Evolutionary conservation across 2,888 invertebrate genomes (phyloP).

Genomic region (Neoaliturus tenellus): DNA sequence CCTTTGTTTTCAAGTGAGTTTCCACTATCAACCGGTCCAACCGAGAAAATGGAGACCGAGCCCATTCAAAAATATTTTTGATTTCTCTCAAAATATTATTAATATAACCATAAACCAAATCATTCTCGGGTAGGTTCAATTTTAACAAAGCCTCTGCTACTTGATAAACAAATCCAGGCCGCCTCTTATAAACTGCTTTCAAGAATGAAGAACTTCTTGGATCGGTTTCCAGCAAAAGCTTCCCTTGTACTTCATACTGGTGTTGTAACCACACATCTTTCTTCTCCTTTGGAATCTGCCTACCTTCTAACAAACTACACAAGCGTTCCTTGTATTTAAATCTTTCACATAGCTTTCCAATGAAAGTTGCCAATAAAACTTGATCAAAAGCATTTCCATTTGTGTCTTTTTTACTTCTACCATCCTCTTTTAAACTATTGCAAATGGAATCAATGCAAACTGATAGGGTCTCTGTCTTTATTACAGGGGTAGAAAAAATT

Average conservation of each 20-base stretch:
- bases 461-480: not conserved
- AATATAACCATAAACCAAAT: no score
- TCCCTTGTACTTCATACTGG: not conserved
- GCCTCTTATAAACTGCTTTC: not conserved
- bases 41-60: no score
- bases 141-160: not conserved
- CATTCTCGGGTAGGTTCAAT: not conserved
- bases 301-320: not conserved
- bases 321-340: not conserved
- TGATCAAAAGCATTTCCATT: not conserved
- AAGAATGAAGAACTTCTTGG: not conserved
- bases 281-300: not conserved
- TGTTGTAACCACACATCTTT: not conserved
- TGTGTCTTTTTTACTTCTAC: no score
- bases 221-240: not conserved
- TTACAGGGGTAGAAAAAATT: not conserved
- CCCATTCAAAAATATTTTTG: no score
- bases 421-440: no score
- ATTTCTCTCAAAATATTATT: no score
- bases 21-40: no score
- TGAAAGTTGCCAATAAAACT: not conserved
- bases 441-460: no score
- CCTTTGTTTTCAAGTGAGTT: no score
- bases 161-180: not conserved
- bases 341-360: not conserved